Evolutionary conservation across 2,113 vertebrate genomes (phyloP), one percentile per base, ranked within the genome.

Genomic region (Dasyurus viverrinus): DNA sequence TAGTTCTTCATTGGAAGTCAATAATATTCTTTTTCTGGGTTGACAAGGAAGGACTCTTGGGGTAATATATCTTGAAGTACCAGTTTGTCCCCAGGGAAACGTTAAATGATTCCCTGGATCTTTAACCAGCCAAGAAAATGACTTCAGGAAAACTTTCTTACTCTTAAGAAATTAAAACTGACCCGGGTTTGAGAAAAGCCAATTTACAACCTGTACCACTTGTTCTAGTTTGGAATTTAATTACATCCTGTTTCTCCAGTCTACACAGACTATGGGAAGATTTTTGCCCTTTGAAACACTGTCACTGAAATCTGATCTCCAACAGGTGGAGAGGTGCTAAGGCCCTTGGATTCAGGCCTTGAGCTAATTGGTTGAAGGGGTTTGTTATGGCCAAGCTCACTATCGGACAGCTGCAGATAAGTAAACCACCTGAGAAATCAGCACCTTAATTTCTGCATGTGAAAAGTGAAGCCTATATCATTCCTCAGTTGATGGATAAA

Each of bases 261-360:
- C 46, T 27, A 95, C 53, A 89, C 36, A 46, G 5, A 30, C 55
- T 42, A 8, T 93, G 6, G 25, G 55, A 90, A 54, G 0, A 52
- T 84, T 6, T 2, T 12, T 91, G 50, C 24, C 94, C 9, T 76
- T 93, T 93, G 30, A 53, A 30, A 91, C 3, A 30, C 8, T 52
- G 26, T 60, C 90, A n/a, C 11, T 96, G 52, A 96, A 47, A 93
- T 89, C 26, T 46, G 19, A 26, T 76, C 89, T 96, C 54, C 26
- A 50, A 0, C 25, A 52, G 55, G 16, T 84, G 19, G 68, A 84
- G 91, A 95, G 11, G 10, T 19, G 26, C 48, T 0, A 96, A 8
- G 0, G 0, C 0, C 23, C 76, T 92, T 4, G 19, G 54, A 53
- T 50, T 94, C 3, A 53, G 84, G 10, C 23, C 0, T 90, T 50